These are phyloP conservation scores for Leptarthrus brevirostris DNA, from an alignment of 2,888 invertebrate species.

Conservation along the genomic window DNA sequence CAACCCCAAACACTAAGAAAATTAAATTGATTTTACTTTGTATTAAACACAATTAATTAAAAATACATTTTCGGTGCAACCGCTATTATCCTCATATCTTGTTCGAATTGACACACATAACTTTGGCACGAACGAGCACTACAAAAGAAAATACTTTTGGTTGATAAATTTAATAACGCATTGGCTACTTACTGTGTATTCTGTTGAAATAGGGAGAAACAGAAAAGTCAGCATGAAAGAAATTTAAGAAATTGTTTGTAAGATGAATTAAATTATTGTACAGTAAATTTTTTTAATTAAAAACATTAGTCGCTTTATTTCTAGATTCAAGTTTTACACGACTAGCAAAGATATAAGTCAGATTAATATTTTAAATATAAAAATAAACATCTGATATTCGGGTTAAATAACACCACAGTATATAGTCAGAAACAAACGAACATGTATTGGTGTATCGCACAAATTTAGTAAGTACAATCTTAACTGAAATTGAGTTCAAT, in stretches of 20 bases:
- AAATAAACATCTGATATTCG: too few relatives aligned
- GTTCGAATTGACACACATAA: constrained; percentile 88
- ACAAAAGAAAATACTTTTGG: constrained; percentile 64
- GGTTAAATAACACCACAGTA: too few relatives aligned
- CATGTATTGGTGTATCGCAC: too few relatives aligned
- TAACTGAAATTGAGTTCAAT: too few relatives aligned
- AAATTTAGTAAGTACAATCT: too few relatives aligned
- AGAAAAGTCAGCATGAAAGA: constrained; percentile 18
- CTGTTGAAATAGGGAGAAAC: constrained; percentile 62
- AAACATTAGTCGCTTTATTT: too few relatives aligned
- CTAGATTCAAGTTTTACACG: too few relatives aligned
- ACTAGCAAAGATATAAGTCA: too few relatives aligned
- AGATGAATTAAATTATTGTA: too few relatives aligned
- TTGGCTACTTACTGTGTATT: constrained; percentile 77
- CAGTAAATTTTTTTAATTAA: too few relatives aligned
- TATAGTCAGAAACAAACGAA: too few relatives aligned
- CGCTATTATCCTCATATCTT: constrained; percentile 89
- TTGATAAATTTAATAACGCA: constrained; percentile 42
- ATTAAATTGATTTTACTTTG: constrained; percentile 1
- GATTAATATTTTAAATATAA: too few relatives aligned
- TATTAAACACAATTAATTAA: constrained; percentile 14
- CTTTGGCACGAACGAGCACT: constrained; percentile 92
- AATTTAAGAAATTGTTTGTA: constrained; percentile 18
- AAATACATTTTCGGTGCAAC: constrained; percentile 86
- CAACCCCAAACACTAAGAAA: constrained; percentile 78